Evolutionary conservation across 2,888 invertebrate species (phyloP).

Genomic region (Parnassius orleans): DNA sequence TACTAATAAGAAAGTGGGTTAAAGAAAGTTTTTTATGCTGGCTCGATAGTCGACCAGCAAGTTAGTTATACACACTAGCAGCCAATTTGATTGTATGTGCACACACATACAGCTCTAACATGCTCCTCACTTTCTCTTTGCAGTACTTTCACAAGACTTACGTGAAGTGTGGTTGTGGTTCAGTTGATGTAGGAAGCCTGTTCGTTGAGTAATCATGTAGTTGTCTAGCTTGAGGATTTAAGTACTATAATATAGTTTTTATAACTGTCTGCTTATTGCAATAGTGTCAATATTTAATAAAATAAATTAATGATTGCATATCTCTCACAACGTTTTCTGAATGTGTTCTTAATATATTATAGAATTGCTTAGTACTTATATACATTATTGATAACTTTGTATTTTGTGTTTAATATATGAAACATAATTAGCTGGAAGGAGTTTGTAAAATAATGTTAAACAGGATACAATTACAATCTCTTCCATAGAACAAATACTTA

Average conservation of each 20-base stretch:
- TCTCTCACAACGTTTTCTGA: too few relatives aligned
- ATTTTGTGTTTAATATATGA: too few relatives aligned
- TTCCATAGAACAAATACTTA: neutral
- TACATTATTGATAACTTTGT: too few relatives aligned
- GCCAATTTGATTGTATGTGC: slow-evolving; percentile 45
- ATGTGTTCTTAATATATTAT: too few relatives aligned
- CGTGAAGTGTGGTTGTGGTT: slow-evolving; percentile 67
- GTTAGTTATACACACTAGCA: slow-evolving; percentile 62
- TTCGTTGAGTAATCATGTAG: slow-evolving; percentile 45
- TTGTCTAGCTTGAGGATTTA: slow-evolving; percentile 13
- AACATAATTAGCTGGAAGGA: too few relatives aligned
- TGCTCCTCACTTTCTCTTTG: slow-evolving; percentile 78
- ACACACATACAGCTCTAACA: slow-evolving; percentile 58
- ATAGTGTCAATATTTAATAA: too few relatives aligned
- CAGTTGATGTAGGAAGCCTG: slow-evolving; percentile 55
- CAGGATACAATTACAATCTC: too few relatives aligned
- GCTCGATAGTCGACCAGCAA: slow-evolving; percentile 61
- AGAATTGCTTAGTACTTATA: too few relatives aligned
- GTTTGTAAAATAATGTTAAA: too few relatives aligned
- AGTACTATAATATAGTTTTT: too few relatives aligned
- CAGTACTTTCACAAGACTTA: slow-evolving; percentile 75
- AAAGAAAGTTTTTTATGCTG: slow-evolving; percentile 78
- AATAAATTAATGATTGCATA: too few relatives aligned
- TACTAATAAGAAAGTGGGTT: slow-evolving; percentile 75
- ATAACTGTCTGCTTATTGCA: too few relatives aligned